Percentiles rank a stretch among this genome's conserved stretches.
phyloP scores from a whole-genome alignment of 2,113 vertebrate species.

The Dipodomys merriami region DNA sequence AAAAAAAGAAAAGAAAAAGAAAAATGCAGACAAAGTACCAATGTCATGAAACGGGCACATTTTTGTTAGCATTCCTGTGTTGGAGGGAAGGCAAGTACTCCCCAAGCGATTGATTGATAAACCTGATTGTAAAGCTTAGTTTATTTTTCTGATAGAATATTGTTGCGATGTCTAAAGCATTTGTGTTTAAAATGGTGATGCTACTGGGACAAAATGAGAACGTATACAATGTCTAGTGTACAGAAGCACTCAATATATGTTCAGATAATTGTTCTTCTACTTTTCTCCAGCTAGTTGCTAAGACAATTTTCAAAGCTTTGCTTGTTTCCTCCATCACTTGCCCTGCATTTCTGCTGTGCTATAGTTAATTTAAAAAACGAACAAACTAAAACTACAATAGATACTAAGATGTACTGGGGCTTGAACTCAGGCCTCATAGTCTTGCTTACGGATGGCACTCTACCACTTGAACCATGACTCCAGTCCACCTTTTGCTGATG shows the following conservation, averaged over 20 bases:
- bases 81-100: neutral
- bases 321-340: neutral
- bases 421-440: too few relatives aligned
- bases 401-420: neutral
- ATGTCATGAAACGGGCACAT: neutral
- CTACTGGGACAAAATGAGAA: neutral
- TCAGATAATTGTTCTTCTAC: neutral
- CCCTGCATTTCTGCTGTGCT: constrained; percentile 15
- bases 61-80: neutral
- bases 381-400: neutral
- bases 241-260: neutral
- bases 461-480: too few relatives aligned
- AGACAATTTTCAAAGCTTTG: constrained; percentile 7
- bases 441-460: too few relatives aligned
- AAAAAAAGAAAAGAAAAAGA: too few relatives aligned
- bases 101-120: neutral
- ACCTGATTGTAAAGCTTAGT: neutral
- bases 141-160: constrained; percentile 17
- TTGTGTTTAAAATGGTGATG: neutral
- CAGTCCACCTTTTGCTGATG: too few relatives aligned
- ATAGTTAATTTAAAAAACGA: neutral
- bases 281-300: neutral
- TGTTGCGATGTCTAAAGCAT: neutral
- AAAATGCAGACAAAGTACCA: neutral
- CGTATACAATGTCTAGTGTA: neutral